Base-by-base conservation (phyloP, 2,113 vertebrate species). In the Micromys minutus region DNA sequence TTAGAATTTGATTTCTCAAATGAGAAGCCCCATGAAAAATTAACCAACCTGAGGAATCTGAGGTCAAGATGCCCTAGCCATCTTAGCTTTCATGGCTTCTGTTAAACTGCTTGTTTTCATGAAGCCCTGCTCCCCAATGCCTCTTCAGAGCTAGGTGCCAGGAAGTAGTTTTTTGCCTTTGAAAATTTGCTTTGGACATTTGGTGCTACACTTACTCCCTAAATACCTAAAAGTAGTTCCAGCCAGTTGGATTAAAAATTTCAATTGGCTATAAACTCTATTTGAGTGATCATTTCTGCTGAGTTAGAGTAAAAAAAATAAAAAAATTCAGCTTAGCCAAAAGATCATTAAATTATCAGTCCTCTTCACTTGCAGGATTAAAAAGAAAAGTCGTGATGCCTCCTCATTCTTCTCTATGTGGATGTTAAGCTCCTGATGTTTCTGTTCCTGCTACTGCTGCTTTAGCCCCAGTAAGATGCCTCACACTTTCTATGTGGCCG, bases 231-330 rank as follows among this genome's bases (percentile, higher is more conserved):
- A 13, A 31, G 8, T 83, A 61, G n/a, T 31, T 3, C 4, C 80
- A 83, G 57, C 7, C n/a, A 83, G 13, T 13, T 61, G 24, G 3
- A 42, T 42, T 83, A 42, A 83, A 2, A 16, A 7, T 83, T 83
- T 61, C n/a, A 61, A 31, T 29, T 83, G 15, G 12, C 16, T 83
- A 19, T 42, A 42, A 31, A 83, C 59, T 39, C 13, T 83, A 24
- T 61, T 19, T 80, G 34, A 80, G 50, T 80, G 50, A 34, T 55
- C 47, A 80, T 55, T 39, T 61, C 57, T 83, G 13, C 26, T 42
- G n/a, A 57, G 57, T 24, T 59, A 69, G 39, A 17, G 5, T 89
- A 93, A 91, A 95, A 91, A 95, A 94, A 8, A 45, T 21, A 79
- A 3, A 84, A 21, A 42, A 26, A 89, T 94, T 89, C 74, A 42